Conservation (phyloP, 2,888 invertebrate species). For the Meganola albula region DNA sequence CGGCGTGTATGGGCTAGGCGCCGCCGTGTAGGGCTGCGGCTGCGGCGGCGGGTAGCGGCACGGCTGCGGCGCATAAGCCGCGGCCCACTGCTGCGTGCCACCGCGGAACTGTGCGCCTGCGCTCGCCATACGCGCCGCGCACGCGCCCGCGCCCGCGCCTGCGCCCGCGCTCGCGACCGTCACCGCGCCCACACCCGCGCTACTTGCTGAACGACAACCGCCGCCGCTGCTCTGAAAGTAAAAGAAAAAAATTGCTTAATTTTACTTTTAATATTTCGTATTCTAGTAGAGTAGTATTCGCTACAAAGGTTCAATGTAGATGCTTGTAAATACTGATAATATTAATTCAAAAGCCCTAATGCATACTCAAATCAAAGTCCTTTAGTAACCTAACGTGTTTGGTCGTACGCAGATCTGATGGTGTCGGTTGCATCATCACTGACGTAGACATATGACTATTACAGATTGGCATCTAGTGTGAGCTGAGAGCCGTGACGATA, state of each 20-base stretch:
- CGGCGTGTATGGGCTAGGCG: slow-evolving; percentile 65
- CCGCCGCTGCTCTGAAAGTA: slow-evolving; percentile 62
- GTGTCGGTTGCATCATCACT: slow-evolving; percentile 48
- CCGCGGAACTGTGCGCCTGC: slow-evolving; percentile 74
- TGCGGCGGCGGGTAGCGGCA: slow-evolving; percentile 75
- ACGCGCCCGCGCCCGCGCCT: slow-evolving; percentile 70
- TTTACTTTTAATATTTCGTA: too few species aligned
- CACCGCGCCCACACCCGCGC: slow-evolving; percentile 68
- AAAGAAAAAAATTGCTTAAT: too few species aligned
- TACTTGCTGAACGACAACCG: slow-evolving; percentile 67
- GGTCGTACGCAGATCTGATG: slow-evolving; percentile 8
- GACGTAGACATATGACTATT: slow-evolving; percentile 56
- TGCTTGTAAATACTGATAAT: too few species aligned
- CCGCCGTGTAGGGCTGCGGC: slow-evolving; percentile 64
- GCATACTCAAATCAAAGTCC: too few species aligned
- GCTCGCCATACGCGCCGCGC: slow-evolving; percentile 76
- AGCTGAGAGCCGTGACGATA: slow-evolving; percentile 54
- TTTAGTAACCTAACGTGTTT: too few species aligned
- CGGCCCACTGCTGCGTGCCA: slow-evolving; percentile 72
- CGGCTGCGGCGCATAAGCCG: slow-evolving; percentile 71
- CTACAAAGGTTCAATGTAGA: too few species aligned
- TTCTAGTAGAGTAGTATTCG: too few species aligned
- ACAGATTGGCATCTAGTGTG: slow-evolving; percentile 53
- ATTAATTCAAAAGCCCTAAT: too few species aligned
- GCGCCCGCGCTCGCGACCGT: slow-evolving; percentile 72